phyloP scores from a whole-genome alignment of 2,113 vertebrate species.

The Butastur rufipennis region DNA sequence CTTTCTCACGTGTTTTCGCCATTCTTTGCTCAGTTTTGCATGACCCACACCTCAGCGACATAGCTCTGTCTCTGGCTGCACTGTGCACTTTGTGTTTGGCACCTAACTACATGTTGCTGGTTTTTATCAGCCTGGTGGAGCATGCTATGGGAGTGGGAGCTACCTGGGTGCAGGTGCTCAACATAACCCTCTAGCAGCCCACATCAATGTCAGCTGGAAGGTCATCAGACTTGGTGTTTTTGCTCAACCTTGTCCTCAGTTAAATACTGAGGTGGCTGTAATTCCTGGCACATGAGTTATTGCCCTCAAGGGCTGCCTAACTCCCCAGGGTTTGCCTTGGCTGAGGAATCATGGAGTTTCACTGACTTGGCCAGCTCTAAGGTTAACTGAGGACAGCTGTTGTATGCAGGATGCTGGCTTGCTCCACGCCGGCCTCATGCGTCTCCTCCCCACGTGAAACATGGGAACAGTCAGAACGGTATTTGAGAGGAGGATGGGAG shows the following conservation, averaged over 20 bases:
- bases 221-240: background rate
- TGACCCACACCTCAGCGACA: background rate
- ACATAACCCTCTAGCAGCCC: background rate
- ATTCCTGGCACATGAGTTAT: background rate
- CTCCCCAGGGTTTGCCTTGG: background rate
- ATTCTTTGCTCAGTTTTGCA: background rate
- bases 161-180: background rate
- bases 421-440: background rate
- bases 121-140: background rate
- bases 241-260: background rate
- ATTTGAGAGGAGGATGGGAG: background rate
- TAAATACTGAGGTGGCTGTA: background rate
- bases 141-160: background rate
- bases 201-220: background rate
- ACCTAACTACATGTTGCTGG: background rate
- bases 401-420: background rate
- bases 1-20: background rate
- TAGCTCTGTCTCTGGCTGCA: background rate
- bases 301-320: background rate
- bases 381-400: slow-evolving; percentile 49
- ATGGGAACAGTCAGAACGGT: background rate
- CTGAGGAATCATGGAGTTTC: background rate
- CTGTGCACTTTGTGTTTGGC: background rate
- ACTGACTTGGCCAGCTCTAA: background rate
- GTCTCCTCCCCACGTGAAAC: background rate